Conservation (phyloP, 2,113 vertebrate genomes). For the Pandion haliaetus region DNA sequence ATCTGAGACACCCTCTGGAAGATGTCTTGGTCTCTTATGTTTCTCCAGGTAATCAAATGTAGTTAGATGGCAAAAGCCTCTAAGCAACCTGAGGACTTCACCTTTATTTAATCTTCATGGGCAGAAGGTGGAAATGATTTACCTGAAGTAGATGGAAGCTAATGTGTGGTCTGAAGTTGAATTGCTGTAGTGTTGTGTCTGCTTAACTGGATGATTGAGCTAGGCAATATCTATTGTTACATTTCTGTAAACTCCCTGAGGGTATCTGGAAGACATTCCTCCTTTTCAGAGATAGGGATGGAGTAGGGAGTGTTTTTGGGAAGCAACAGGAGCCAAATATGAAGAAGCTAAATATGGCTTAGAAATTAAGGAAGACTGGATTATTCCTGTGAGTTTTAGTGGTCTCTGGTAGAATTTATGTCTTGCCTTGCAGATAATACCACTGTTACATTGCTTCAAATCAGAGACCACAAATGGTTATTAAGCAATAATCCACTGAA, state of each 20-base stretch:
- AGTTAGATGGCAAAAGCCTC: background rate
- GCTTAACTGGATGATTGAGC: background rate
- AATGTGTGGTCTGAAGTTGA: background rate
- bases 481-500: background rate
- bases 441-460: background rate
- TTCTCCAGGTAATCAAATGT: background rate
- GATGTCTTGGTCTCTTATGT: background rate
- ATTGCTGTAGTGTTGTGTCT: background rate
- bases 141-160: background rate
- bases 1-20: background rate
- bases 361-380: background rate
- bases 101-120: background rate
- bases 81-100: background rate
- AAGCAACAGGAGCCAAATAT: background rate
- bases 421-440: background rate
- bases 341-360: background rate
- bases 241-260: background rate
- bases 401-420: background rate
- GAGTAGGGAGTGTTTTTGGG: background rate
- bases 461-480: background rate
- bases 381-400: background rate
- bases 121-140: background rate
- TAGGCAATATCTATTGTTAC: background rate
- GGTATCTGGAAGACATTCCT: background rate
- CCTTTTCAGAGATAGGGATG: background rate